Percentiles rank a stretch among this genome's conserved stretches.
Evolutionary conservation across 2,797 vertebrate genomes (phyloP).

Genomic region (Enteromius treurensis): DNA sequence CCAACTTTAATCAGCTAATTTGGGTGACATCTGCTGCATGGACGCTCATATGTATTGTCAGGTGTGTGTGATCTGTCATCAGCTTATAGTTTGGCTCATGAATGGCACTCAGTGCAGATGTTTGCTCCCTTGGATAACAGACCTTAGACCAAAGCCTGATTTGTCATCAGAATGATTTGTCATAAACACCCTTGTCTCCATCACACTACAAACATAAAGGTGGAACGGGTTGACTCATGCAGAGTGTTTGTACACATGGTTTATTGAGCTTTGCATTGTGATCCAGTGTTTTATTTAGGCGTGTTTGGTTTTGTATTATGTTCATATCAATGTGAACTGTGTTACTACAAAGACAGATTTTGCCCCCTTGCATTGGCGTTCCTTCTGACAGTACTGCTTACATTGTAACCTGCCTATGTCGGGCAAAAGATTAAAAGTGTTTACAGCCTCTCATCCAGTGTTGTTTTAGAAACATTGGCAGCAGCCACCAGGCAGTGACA

Average conservation of each 20-base stretch:
- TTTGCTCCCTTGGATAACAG: conserved; percentile 9
- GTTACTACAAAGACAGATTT: conserved; percentile 40
- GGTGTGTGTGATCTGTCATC: conserved; percentile 43
- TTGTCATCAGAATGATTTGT: conserved; percentile 40
- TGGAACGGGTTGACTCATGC: conserved; percentile 39
- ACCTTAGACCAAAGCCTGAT: conserved; percentile 23
- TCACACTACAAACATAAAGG: conserved; percentile 24
- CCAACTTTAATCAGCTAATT: conserved; percentile 13
- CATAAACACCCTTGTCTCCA: neutral
- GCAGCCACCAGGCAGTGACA: conserved; percentile 65
- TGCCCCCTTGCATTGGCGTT: conserved; percentile 24
- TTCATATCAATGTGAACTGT: conserved; percentile 18
- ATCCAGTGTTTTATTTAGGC: conserved; percentile 17
- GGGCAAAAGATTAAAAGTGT: conserved; percentile 49
- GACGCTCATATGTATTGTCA: conserved; percentile 21
- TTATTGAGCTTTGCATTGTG: conserved; percentile 35
- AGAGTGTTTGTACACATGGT: conserved; percentile 33
- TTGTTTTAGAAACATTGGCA: conserved; percentile 56
- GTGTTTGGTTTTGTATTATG: conserved; percentile 33
- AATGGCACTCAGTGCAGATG: conserved; percentile 21
- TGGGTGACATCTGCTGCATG: conserved; percentile 31
- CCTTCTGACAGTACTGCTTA: conserved; percentile 38
- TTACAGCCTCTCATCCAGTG: conserved; percentile 48
- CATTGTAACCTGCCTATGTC: conserved; percentile 48
- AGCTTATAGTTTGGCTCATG: conserved; percentile 6